These are phyloP conservation scores for Allacma fusca DNA, from an alignment of 2,888 invertebrate genomes.

Conservation along the genomic window DNA sequence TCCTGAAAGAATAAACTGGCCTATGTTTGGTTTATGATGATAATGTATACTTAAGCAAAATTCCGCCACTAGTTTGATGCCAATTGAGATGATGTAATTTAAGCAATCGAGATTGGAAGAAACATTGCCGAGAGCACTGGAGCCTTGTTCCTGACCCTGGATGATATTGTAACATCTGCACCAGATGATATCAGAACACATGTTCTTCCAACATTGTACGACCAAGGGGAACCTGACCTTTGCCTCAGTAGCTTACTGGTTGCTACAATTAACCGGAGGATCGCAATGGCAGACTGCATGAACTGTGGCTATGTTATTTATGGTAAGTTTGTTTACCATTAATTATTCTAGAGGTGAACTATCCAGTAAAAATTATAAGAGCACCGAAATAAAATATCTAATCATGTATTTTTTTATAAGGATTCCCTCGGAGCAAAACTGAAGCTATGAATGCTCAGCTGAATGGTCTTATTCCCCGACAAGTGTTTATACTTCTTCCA, in stretches of 20 bases:
- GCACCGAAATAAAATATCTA: too few relatives aligned
- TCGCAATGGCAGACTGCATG: conserved; percentile 49
- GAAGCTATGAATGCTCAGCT: conserved; percentile 55
- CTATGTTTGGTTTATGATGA: too few relatives aligned
- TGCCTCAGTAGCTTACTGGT: conserved; percentile 48
- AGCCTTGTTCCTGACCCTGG: conserved; percentile 51
- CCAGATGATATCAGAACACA: conserved; percentile 34
- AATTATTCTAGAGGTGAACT: too few relatives aligned
- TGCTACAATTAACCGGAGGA: conserved; percentile 42
- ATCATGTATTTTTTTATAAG: conserved; percentile 32
- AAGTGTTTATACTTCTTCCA: conserved; percentile 55
- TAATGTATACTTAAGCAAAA: too few relatives aligned
- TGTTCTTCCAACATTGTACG: conserved; percentile 35
- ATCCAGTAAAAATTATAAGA: too few relatives aligned
- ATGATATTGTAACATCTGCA: conserved; percentile 47
- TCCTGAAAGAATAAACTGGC: too few relatives aligned
- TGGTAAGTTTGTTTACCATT: conserved; percentile 50
- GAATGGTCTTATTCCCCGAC: conserved; percentile 55
- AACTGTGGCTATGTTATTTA: conserved; percentile 52
- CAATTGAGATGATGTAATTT: background rate
- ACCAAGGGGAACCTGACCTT: conserved; percentile 28
- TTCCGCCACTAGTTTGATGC: too few relatives aligned
- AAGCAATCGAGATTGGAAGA: conserved; percentile 44
- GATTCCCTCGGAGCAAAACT: conserved; percentile 54
- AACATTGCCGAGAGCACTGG: conserved; percentile 48